A percentile compares a stretch with the other conserved stretches of the same genome.
These are phyloP conservation scores for Epinotia nisella DNA, from an alignment of 2,888 invertebrate genomes.

Conservation along the genomic window DNA sequence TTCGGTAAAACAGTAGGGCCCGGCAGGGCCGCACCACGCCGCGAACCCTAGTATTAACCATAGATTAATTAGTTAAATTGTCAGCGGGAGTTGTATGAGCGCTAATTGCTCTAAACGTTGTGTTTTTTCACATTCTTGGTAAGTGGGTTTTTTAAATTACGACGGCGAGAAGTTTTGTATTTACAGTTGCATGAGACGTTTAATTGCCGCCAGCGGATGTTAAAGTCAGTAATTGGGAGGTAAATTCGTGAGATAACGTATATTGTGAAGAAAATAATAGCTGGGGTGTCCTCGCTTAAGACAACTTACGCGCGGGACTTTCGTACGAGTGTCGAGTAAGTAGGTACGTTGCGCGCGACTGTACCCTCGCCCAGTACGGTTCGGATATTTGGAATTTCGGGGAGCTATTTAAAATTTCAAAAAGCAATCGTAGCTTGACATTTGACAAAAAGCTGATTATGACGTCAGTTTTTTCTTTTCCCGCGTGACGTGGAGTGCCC, in stretches of 20 bases:
- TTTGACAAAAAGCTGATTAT: constrained; percentile 85
- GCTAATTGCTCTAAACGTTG: constrained; percentile 79
- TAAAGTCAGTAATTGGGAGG: constrained; percentile 78
- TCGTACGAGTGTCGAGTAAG: constrained; percentile 11
- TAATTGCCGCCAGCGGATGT: constrained; percentile 79
- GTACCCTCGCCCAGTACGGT: constrained; percentile 52
- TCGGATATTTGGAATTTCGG: constrained; percentile 61
- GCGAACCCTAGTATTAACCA: constrained; percentile 60
- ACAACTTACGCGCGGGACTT: constrained; percentile 16
- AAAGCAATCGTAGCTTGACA: constrained; percentile 76
- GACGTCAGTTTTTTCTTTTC: constrained; percentile 77
- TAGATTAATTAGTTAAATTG: constrained; percentile 74
- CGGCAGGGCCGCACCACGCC: background rate
- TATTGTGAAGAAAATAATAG: constrained; percentile 58
- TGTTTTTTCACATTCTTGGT: constrained; percentile 77
- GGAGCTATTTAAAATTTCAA: constrained; percentile 77
- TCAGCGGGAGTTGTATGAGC: constrained; percentile 69
- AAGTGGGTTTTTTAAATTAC: constrained; percentile 78
- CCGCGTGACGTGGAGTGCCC: constrained; percentile 67
- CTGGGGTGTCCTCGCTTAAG: constrained; percentile 39
- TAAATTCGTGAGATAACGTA: constrained; percentile 73
- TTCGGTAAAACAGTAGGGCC: background rate
- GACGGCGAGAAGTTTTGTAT: constrained; percentile 74
- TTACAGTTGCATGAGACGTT: constrained; percentile 80
- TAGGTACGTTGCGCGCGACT: constrained; percentile 51